Evolutionary conservation across 2,888 invertebrate species (phyloP).

Genomic region (Caenorhabditis sp.): DNA sequence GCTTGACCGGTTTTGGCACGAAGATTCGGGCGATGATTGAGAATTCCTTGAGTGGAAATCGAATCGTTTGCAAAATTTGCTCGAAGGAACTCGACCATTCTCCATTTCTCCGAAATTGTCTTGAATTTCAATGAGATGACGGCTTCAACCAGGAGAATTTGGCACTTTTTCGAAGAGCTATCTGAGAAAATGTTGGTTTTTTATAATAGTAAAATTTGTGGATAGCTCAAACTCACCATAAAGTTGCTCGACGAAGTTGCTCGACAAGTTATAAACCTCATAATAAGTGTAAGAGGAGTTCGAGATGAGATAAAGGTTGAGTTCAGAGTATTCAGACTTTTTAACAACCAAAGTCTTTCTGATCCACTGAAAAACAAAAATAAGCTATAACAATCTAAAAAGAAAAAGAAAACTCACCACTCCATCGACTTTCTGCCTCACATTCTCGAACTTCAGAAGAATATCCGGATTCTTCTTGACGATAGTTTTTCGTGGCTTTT

Average conservation of each 20-base stretch:
- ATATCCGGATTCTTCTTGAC: not conserved
- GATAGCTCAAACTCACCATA: not conserved
- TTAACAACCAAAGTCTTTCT: not conserved
- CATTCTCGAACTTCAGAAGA: not conserved
- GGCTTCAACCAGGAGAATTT: not conserved
- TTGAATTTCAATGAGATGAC: not conserved
- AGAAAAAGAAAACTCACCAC: not conserved
- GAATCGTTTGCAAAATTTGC: not conserved
- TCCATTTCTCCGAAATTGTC: not conserved
- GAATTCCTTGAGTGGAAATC: not conserved
- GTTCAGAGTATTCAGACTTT: not conserved
- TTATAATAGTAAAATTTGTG: not conserved
- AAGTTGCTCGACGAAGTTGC: not conserved
- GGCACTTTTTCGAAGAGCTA: not conserved
- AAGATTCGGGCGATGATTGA: not conserved
- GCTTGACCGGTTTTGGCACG: not conserved
- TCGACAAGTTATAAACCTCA: not conserved
- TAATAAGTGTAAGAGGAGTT: not conserved
- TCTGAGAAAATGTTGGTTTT: not conserved
- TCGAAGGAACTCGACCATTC: not conserved
- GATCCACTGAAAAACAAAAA: not conserved
- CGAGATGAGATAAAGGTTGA: not conserved
- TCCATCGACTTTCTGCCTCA: not conserved
- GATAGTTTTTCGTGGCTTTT: not conserved
- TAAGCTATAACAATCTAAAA: not conserved